phyloP scores from a whole-genome alignment of 2,888 invertebrate genomes.

The Oscheius sp. region DNA sequence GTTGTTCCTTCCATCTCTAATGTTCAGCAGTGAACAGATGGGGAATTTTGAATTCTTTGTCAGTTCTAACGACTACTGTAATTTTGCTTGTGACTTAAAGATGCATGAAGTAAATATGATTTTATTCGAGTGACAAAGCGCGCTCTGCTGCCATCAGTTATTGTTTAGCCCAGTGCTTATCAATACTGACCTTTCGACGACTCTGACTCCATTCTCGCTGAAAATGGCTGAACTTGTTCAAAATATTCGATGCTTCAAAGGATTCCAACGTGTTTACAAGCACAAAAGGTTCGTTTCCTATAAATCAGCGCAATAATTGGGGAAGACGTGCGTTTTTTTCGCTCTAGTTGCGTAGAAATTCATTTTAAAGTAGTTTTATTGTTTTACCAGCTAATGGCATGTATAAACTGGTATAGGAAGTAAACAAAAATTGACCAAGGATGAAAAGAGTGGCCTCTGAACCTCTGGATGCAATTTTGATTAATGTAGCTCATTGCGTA shows the following conservation, averaged over 20 bases:
- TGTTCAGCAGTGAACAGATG: not conserved
- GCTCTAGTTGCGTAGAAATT: not conserved
- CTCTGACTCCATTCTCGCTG: not conserved
- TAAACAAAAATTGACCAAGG: no score
- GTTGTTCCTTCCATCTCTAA: slow-evolving; percentile 7
- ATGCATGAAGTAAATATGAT: slow-evolving; percentile 22
- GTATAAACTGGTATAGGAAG: no score
- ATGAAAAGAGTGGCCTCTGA: no score
- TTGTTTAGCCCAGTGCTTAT: not conserved
- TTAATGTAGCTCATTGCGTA: no score
- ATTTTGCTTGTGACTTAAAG: slow-evolving; percentile 37
- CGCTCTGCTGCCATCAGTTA: not conserved
- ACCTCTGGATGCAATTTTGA: no score
- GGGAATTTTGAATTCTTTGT: slow-evolving; percentile 21
- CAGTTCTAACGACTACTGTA: slow-evolving; percentile 36
- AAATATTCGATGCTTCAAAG: slow-evolving; percentile 82
- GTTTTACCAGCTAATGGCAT: no score
- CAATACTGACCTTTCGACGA: not conserved
- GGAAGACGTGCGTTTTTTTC: slow-evolving; percentile 20
- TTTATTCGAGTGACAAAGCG: no score
- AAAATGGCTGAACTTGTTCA: slow-evolving; percentile 26
- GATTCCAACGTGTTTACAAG: slow-evolving; percentile 86
- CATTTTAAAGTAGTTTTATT: no score
- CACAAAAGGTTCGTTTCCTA: slow-evolving; percentile 81
- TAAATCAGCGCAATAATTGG: slow-evolving; percentile 4